Conservation (phyloP, 1,140 invertebrate genomes). For the Lepidurus packardi region DNA sequence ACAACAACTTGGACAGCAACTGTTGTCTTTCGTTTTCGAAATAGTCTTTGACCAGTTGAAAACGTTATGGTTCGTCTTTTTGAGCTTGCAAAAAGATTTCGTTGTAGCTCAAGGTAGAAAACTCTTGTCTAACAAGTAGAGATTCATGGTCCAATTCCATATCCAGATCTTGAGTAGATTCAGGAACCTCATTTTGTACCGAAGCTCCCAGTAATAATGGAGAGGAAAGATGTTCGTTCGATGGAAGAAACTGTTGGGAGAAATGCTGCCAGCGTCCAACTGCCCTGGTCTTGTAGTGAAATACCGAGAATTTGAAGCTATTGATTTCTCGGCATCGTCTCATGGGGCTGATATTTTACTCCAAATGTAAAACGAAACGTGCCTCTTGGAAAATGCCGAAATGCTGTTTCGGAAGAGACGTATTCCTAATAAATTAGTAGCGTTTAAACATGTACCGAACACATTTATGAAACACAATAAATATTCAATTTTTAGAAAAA, state of each 20-base stretch:
- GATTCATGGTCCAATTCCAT: not conserved
- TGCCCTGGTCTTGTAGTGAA: not conserved
- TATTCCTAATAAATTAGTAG: too few species aligned
- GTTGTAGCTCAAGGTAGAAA: not conserved
- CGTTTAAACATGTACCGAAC: too few species aligned
- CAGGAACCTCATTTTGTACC: not conserved
- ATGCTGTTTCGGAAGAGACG: too few species aligned
- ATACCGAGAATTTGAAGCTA: not conserved
- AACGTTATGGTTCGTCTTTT: not conserved
- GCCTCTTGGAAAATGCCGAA: not conserved
- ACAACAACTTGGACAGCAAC: not conserved
- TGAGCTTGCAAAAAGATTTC: conserved; percentile 6
- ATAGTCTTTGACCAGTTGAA: not conserved
- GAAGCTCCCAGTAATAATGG: too few species aligned
- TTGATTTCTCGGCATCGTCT: too few species aligned
- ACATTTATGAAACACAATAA: too few species aligned
- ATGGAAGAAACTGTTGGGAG: not conserved
- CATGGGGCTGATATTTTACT: too few species aligned
- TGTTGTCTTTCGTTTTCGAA: not conserved
- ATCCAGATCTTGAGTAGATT: not conserved
- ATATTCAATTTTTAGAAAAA: too few species aligned
- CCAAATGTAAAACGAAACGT: not conserved
- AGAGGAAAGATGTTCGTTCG: too few species aligned
- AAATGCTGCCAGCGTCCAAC: not conserved
- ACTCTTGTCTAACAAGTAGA: not conserved